Evolutionary conservation across 2,113 vertebrate species (phyloP).

Genomic region (Hyaena hyaena): DNA sequence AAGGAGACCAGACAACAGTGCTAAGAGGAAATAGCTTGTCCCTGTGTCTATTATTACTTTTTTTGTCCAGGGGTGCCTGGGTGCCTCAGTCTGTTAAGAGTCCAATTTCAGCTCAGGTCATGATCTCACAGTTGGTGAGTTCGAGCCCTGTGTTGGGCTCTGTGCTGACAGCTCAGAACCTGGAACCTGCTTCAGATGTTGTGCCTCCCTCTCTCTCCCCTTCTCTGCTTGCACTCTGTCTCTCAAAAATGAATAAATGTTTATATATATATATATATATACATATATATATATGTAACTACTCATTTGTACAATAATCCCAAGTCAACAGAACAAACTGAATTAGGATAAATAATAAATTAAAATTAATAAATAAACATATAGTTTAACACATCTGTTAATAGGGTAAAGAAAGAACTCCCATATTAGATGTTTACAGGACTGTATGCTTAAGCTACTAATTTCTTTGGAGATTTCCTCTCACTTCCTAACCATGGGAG

Average conservation of each 20-base stretch:
- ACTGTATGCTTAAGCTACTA: not conserved
- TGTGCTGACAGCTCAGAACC: too few relatives aligned
- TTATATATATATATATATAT: too few relatives aligned
- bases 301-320: not conserved
- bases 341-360: not conserved
- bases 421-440: not conserved
- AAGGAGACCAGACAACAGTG: fast-evolving
- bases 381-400: not conserved
- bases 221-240: too few relatives aligned
- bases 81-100: too few relatives aligned
- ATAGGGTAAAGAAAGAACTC: not conserved
- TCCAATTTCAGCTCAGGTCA: too few relatives aligned
- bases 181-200: too few relatives aligned
- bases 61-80: too few relatives aligned
- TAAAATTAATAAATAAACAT: not conserved
- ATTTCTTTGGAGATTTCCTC: not conserved
- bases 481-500: not conserved
- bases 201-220: too few relatives aligned
- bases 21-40: not conserved
- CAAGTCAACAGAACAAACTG: not conserved
- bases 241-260: too few relatives aligned
- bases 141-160: too few relatives aligned
- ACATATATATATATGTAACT: too few relatives aligned
- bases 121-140: too few relatives aligned
- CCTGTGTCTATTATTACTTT: not conserved